phyloP scores from a whole-genome alignment of 2,888 invertebrate genomes.

The Pollenia amentaria region DNA sequence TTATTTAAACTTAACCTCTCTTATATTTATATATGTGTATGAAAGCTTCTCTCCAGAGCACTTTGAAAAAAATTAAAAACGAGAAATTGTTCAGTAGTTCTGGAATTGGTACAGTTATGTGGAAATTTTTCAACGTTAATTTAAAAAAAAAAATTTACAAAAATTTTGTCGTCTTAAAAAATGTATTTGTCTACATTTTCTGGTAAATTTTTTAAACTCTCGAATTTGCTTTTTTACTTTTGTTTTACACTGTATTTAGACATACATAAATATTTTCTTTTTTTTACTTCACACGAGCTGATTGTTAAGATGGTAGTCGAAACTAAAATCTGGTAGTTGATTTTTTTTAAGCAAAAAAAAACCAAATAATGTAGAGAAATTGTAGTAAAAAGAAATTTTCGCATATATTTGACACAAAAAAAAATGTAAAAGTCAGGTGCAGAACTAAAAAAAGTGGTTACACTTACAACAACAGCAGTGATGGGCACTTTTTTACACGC shows the following conservation, averaged over 20 bases:
- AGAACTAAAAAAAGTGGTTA: conserved; percentile 32
- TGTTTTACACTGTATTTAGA: background rate
- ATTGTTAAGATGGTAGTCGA: conserved; percentile 20
- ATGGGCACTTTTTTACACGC: background rate
- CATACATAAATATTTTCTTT: background rate
- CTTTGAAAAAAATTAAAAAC: background rate
- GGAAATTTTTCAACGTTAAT: no score
- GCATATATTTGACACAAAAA: conserved; percentile 18
- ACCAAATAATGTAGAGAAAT: background rate
- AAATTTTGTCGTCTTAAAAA: no score
- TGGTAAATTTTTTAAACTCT: no score
- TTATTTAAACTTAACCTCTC: no score
- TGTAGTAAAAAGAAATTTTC: conserved; percentile 20
- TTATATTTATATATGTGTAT: no score
- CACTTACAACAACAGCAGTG: conserved; percentile 6
- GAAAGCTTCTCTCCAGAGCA: no score
- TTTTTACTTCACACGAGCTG: conserved; percentile 22
- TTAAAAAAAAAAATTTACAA: no score
- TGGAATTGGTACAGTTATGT: background rate
- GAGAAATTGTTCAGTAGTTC: background rate
- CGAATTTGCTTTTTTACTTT: background rate
- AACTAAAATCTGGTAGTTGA: conserved; percentile 39
- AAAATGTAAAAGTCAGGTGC: conserved; percentile 35
- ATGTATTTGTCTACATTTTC: no score
- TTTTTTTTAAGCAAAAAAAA: conserved; percentile 17